Evolutionary conservation across 2,888 invertebrate genomes (phyloP).

Genomic region (Chaitophorus viminalis): DNA sequence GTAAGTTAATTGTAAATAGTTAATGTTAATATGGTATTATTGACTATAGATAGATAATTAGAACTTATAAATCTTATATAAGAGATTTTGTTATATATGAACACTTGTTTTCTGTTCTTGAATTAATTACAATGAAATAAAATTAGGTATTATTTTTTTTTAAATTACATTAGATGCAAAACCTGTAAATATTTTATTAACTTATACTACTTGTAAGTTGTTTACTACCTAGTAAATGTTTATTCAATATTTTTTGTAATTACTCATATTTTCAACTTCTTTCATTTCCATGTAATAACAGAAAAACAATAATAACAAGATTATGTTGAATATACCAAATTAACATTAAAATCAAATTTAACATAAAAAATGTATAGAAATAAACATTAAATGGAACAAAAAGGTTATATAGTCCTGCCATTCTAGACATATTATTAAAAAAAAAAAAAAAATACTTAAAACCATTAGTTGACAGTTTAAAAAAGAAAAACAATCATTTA

Average conservation of each 20-base stretch:
- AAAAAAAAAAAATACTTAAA: too few relatives aligned
- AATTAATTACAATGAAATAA: too few relatives aligned
- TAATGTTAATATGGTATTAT: too few relatives aligned
- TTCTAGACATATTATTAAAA: background rate
- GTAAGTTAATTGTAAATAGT: too few relatives aligned
- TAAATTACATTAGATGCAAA: too few relatives aligned
- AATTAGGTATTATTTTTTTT: too few relatives aligned
- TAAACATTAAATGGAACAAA: background rate
- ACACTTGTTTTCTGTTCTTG: too few relatives aligned
- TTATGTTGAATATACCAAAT: background rate
- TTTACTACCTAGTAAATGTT: conserved; percentile 12
- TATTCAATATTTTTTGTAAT: conserved; percentile 19
- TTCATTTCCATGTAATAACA: background rate
- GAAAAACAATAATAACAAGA: background rate
- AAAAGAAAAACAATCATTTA: background rate
- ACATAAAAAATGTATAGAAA: background rate
- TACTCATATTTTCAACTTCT: conserved; percentile 8
- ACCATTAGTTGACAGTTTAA: conserved; percentile 14
- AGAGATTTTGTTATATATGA: too few relatives aligned
- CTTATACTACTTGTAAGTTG: background rate
- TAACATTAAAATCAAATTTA: background rate
- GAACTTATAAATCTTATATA: too few relatives aligned
- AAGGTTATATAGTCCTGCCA: background rate
- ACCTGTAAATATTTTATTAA: too few relatives aligned
- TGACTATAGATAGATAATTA: too few relatives aligned